Base-by-base conservation (phyloP, 30 jellyfish, hydroid and myxozoan species). In the Aurelia sp. region DNA sequence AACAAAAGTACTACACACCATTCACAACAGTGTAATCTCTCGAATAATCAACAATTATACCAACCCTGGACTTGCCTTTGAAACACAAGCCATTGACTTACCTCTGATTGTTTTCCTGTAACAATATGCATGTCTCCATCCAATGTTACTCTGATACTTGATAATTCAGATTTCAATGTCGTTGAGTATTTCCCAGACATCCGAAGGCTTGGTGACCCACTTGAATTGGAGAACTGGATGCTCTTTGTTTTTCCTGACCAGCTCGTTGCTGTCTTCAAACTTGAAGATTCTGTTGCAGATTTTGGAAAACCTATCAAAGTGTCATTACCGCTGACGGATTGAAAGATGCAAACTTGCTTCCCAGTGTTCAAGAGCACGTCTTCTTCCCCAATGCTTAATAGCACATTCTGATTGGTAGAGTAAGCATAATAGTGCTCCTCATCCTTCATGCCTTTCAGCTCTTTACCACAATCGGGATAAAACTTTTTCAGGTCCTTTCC, bases 161-260 rank as follows among this genome's bases (percentile, higher is more conserved):
- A 27, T 5, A n/a, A 27, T 20, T 73, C 55, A 60, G 71, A 63
- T 21, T 8, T 11, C 62, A 72, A 40, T 10, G 17, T 78, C 8
- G 88, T 74, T 11, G 88, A 84, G 72, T 27, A 72, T 27, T 60
- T 31, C 3, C 93, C 93, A 72, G 24, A 73, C 18, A 72, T 22
- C 20, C 78, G 66, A 4, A 60, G 71, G 19, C 16, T 27, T 15
- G 44, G 41, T 15, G 19, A 27, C 0, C 21, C 22, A 16, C 51
- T 65, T 9, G 40, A 40, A n/a, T 63, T 74, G 31, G 48, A 9
- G 41, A 58, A 35, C 1, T 72, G 74, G 15, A 84, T 20, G 65
- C 93, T 69, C 12, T 84, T 84, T 18, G 66, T 50, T 16, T 71
- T 84, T 9, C 84, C 78, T 5, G 79, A 8, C 88, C 86, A 84